Percentiles rank a stretch among this genome's conserved stretches.
Evolutionary conservation across 2,797 vertebrate genomes (phyloP).

Genomic region (Myiotriccus ornatus): DNA sequence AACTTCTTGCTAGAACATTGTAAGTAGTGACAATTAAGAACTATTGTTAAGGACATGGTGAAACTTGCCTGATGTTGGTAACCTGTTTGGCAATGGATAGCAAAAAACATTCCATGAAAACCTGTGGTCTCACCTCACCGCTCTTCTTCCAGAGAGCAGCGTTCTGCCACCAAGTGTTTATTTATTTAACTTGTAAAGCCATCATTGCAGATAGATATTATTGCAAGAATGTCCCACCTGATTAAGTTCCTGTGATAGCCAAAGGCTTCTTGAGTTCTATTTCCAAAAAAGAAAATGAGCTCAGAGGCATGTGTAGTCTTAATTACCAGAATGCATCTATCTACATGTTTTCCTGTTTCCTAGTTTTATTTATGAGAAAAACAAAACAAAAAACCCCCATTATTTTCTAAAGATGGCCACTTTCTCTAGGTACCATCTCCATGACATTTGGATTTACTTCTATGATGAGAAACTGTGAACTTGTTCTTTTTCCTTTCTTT

Average conservation of each 20-base stretch:
- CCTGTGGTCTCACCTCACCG: neutral
- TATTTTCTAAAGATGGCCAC: neutral
- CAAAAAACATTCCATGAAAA: conserved; percentile 12
- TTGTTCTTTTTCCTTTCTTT: neutral
- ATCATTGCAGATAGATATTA: neutral
- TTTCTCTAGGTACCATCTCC: neutral
- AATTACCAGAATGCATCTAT: neutral
- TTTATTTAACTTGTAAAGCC: conserved; percentile 30
- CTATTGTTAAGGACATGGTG: neutral
- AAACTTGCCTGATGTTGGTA: neutral
- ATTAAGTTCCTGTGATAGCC: neutral
- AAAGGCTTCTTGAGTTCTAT: conserved; percentile 19
- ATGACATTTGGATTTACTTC: neutral
- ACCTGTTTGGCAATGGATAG: neutral
- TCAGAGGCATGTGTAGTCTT: neutral
- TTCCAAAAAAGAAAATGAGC: conserved; percentile 7
- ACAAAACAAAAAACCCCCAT: neutral
- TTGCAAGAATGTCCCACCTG: neutral
- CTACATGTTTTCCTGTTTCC: neutral
- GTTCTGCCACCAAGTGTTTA: neutral
- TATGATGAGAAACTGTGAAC: neutral
- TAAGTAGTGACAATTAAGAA: neutral
- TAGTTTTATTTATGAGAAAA: neutral
- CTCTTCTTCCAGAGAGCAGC: neutral
- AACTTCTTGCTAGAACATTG: neutral